phyloP scores from a whole-genome alignment of 2,113 vertebrate species.

The Pelodiscus sinensis region DNA sequence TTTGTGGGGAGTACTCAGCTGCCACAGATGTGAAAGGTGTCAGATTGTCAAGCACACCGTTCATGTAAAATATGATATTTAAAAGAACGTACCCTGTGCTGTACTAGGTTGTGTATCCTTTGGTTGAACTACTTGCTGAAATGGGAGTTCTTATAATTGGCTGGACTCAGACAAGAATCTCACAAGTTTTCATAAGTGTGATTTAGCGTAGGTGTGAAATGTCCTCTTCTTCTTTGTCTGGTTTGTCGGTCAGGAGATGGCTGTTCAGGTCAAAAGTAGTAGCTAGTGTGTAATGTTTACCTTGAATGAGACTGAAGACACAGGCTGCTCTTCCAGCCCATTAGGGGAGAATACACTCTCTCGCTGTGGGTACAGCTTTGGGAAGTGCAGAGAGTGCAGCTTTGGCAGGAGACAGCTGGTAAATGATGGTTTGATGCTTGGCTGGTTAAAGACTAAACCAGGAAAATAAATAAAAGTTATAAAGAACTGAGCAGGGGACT shows the following conservation, averaged over 20 bases:
- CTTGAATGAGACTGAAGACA: not conserved
- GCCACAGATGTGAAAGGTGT: not conserved
- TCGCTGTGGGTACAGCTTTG: not conserved
- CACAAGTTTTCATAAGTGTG: not conserved
- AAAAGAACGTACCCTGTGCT: not conserved
- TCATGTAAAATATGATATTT: accelerated
- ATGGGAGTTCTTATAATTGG: not conserved
- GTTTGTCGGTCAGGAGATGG: not conserved
- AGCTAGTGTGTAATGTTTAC: not conserved
- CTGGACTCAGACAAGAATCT: not conserved
- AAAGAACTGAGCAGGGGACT: constrained; percentile 46
- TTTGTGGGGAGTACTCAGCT: not conserved
- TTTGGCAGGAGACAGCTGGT: not conserved
- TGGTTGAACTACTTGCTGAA: not conserved
- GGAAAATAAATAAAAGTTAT: constrained; percentile 57
- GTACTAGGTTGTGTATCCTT: not conserved
- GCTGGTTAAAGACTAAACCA: constrained; percentile 10
- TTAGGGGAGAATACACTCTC: not conserved
- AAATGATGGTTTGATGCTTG: not conserved
- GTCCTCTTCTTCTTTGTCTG: not conserved
- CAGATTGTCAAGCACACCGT: accelerated
- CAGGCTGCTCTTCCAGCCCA: not conserved
- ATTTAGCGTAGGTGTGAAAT: not conserved
- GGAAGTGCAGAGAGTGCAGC: not conserved
- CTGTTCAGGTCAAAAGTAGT: not conserved